Conservation (phyloP, 2,888 invertebrate genomes). For the Stenurella melanura region DNA sequence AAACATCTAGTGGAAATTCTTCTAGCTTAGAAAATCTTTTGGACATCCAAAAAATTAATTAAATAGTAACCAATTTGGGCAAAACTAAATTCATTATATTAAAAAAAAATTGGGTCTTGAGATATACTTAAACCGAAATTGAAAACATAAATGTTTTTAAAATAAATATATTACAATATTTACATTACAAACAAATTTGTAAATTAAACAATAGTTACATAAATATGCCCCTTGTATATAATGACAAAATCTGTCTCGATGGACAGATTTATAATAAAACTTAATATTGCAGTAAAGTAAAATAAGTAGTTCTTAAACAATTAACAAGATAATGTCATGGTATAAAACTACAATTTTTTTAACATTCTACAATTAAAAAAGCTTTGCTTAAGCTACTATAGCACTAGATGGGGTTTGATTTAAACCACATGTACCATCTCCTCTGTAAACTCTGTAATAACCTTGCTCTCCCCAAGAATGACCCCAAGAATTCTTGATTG, state of each 20-base stretch:
- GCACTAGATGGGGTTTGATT: conserved; percentile 94
- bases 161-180: not conserved
- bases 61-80: too few species aligned
- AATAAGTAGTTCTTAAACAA: not conserved
- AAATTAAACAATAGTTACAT: not conserved
- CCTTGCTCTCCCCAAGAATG: conserved; percentile 94
- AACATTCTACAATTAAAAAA: not conserved
- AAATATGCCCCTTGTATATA: not conserved
- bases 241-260: not conserved
- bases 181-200: not conserved
- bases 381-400: conserved; percentile 73
- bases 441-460: conserved; percentile 94
- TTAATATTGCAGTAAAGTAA: not conserved
- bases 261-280: not conserved
- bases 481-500: conserved; percentile 97
- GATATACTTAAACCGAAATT: not conserved
- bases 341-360: not conserved
- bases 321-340: not conserved
- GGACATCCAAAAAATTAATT: too few species aligned
- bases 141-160: not conserved
- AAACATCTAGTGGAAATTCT: too few species aligned
- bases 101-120: too few species aligned
- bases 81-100: too few species aligned
- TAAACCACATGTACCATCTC: conserved; percentile 96
- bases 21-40: too few species aligned